Evolutionary conservation across 2,113 vertebrate genomes (phyloP).

Genomic region (Neodon shergylaensis): DNA sequence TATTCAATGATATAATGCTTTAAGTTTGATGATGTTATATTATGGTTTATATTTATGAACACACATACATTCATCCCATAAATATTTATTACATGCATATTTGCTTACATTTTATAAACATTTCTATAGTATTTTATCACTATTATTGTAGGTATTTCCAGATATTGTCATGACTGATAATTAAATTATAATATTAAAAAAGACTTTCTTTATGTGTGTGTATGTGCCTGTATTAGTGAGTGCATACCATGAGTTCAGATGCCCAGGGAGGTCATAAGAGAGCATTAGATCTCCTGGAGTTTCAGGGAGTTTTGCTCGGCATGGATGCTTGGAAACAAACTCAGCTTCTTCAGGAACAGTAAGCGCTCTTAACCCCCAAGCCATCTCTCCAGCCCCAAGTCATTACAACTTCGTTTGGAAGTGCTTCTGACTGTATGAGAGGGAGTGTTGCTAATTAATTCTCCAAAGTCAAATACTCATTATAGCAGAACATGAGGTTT

Average conservation of each 20-base stretch:
- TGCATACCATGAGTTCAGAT: not conserved
- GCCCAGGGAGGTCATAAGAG: not conserved
- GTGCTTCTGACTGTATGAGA: not conserved
- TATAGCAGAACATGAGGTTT: not conserved
- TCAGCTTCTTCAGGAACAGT: not conserved
- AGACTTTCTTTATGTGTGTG: too few species aligned
- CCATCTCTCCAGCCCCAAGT: not conserved
- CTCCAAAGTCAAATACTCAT: not conserved
- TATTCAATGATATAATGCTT: not conserved
- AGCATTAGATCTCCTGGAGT: not conserved
- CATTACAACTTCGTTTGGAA: not conserved
- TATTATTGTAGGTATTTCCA: conserved; percentile 33
- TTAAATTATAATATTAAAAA: not conserved
- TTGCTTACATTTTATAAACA: conserved; percentile 20
- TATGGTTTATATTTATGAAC: not conserved
- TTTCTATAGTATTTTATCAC: not conserved
- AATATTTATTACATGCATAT: conserved; percentile 14
- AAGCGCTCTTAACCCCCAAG: not conserved
- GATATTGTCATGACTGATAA: conserved; percentile 30
- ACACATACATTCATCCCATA: not conserved
- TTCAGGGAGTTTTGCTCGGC: not conserved
- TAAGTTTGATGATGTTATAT: not conserved
- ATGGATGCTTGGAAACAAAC: not conserved
- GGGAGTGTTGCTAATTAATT: not conserved
- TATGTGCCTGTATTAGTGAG: not conserved